Evolutionary conservation across 2,888 invertebrate genomes (phyloP).

Genomic region (Diadromus collaris): DNA sequence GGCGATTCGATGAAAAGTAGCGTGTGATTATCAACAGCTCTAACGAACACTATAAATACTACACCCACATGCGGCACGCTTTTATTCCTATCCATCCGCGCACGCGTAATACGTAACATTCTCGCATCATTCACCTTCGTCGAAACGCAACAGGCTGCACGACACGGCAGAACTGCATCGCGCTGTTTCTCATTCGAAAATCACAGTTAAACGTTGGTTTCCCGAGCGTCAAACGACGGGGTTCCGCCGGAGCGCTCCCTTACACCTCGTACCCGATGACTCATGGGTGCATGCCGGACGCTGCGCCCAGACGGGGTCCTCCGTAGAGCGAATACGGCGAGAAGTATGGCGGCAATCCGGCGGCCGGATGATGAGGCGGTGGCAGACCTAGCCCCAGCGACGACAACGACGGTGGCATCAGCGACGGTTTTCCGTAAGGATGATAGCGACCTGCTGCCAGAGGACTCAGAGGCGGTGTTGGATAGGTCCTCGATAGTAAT

Average conservation of each 20-base stretch:
- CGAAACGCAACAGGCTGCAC: slow-evolving; percentile 26
- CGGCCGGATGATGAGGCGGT: slow-evolving; percentile 82
- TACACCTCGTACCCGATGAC: slow-evolving; percentile 62
- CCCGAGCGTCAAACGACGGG: slow-evolving; percentile 28
- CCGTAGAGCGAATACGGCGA: slow-evolving; percentile 94
- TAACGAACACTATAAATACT: slow-evolving; percentile 35
- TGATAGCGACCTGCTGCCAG: slow-evolving; percentile 92
- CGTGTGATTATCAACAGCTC: slow-evolving; percentile 44
- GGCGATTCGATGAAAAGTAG: slow-evolving; percentile 35
- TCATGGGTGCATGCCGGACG: slow-evolving; percentile 89
- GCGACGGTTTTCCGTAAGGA: slow-evolving; percentile 92
- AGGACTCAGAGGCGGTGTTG: slow-evolving; percentile 94
- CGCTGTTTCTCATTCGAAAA: slow-evolving; percentile 57
- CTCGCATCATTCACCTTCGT: slow-evolving; percentile 18
- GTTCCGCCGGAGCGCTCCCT: slow-evolving; percentile 13
- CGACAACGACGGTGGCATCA: slow-evolving; percentile 85
- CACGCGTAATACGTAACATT: background rate
- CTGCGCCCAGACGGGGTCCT: slow-evolving; percentile 89
- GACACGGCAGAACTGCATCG: slow-evolving; percentile 16
- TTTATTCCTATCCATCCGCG: slow-evolving; percentile 9
- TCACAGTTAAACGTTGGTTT: slow-evolving; percentile 70
- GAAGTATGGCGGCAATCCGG: slow-evolving; percentile 91
- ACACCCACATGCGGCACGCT: slow-evolving; percentile 20
- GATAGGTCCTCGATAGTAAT: slow-evolving; percentile 91
- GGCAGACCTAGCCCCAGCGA: slow-evolving; percentile 84